Base-by-base conservation (phyloP, 2,888 invertebrate species). In the Stegophylla sp. region DNA sequence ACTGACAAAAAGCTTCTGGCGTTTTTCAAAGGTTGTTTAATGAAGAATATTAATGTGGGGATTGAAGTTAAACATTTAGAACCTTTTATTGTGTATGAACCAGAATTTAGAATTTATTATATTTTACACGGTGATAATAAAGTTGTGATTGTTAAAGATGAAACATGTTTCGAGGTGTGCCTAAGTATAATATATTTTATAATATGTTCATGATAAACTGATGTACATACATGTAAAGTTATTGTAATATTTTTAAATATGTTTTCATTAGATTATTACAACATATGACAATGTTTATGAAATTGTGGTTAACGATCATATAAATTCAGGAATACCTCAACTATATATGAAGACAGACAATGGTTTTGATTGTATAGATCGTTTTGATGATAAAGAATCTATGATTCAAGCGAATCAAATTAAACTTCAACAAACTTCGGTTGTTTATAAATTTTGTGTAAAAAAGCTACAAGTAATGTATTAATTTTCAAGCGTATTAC, bases 381-480 rank as follows among this genome's bases (percentile, higher is more conserved):
- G 26, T 71, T 9, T 28, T 34, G 79, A 61, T 51, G 61, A 79
- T 61, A 13, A 34, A 3, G 45, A 77, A 17, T 26, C 20, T 20
- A 23, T 4, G 48, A 28, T 9, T 34, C 20, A 59, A 41, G 23
- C 15, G 4, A 23, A 41, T 34, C 15, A 56, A 56, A 10, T 0
- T 26, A 20, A 53, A 61, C 13, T n/a, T 26, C 71, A 63, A 71
- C 71, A 79, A 79, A 71, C 69, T 48, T 71, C 79, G 41, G 59
- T 71, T n/a, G 34, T 79, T 15, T 71, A 71, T 48, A 34, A 17
- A 41, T 79, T 71, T 51, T 71, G 69, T 79, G 0, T 63, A 15
- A 51, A 71, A 10, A 79, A 79, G 53, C 71, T 79, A 61, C 79
- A 79, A 67, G 79, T 79, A 61, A 79, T 28, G 9, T 17, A 26